Evolutionary conservation across 2,888 invertebrate species (phyloP), one percentile per base, ranked within the genome.

Genomic region (Eretmocerus hayati): DNA sequence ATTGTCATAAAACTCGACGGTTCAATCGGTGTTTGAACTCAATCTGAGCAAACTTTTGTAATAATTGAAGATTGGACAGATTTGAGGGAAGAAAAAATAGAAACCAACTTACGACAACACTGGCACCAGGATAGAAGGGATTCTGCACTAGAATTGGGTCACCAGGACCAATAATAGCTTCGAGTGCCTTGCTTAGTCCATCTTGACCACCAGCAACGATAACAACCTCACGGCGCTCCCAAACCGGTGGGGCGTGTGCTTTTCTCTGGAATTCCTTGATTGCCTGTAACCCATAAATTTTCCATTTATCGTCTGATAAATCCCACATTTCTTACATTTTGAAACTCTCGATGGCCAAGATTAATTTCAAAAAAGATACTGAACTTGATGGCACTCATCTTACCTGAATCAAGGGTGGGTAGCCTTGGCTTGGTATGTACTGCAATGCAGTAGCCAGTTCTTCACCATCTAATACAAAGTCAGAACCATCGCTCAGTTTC

Each of bases 171-270:
- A 88, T 65, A 46, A 84, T 70, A 70, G 87, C 78, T 59, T 88
- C 87, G 33, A 87, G 75, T 37, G 83, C 77, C 69, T 84, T 85
- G 71, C 83, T 83, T 50, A 89, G 78, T 5, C 84, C 88, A 64
- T 88, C 87, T 67, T 87, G 88, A 20, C 85, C 81, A 3, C 89
- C 90, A 56, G 81, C 80, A 4, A 85, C 85, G 21, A 88, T 74
- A 31, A 85, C 67, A 2, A 87, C 65, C 50, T 83, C 83, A 2
- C 79, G 74, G 2, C 77, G 72, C 2, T 78, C 71, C 77, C 79
- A 75, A 5, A 76, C 68, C 0, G 86, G 86, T 0, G 86, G 85
- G 0, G 78, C 74, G 63, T 88, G 88, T 11, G 80, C 67, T 40
- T 74, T 71, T 39, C 75, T 67, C 60, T 84, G 85, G 61, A 85